phyloP scores from a whole-genome alignment of 1,140 invertebrate genomes.

The Teleopsis dalmanni region DNA sequence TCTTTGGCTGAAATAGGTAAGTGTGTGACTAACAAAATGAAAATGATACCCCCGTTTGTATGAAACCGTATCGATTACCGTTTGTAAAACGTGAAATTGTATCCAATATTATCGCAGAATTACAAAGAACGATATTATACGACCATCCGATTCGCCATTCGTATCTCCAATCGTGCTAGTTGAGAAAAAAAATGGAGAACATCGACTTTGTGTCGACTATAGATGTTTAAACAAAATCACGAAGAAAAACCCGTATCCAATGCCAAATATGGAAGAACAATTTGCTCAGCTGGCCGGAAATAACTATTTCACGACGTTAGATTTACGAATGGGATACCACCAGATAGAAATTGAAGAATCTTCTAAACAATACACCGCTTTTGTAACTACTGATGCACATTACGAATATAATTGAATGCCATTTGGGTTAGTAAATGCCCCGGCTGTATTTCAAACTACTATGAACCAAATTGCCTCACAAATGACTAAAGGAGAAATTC shows the following conservation, averaged over 20 bases:
- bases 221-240: constrained; percentile 37
- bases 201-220: constrained; percentile 19
- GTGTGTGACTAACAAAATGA: too few species aligned
- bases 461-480: constrained; percentile 23
- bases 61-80: constrained; percentile 20
- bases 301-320: constrained; percentile 43
- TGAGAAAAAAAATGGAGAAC: constrained; percentile 22
- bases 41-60: constrained; percentile 7
- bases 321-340: constrained; percentile 46
- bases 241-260: constrained; percentile 46
- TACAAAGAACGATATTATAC: constrained; percentile 15
- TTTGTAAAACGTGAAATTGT: constrained; percentile 22
- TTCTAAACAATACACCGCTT: constrained; percentile 43
- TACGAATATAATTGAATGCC: constrained; percentile 25
- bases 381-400: constrained; percentile 28
- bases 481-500: constrained; percentile 3
- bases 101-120: constrained; percentile 18
- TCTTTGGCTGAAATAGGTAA: too few species aligned
- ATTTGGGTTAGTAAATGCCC: constrained; percentile 23
- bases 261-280: constrained; percentile 45
- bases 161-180: constrained; percentile 22
- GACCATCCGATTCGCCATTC: constrained; percentile 20
- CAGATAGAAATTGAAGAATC: constrained; percentile 43
- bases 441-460: constrained; percentile 43
- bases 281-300: constrained; percentile 39